Percentiles rank a stretch among this genome's conserved stretches.
phyloP scores from a whole-genome alignment of 2,888 invertebrate species.

The Patella caerulea region DNA sequence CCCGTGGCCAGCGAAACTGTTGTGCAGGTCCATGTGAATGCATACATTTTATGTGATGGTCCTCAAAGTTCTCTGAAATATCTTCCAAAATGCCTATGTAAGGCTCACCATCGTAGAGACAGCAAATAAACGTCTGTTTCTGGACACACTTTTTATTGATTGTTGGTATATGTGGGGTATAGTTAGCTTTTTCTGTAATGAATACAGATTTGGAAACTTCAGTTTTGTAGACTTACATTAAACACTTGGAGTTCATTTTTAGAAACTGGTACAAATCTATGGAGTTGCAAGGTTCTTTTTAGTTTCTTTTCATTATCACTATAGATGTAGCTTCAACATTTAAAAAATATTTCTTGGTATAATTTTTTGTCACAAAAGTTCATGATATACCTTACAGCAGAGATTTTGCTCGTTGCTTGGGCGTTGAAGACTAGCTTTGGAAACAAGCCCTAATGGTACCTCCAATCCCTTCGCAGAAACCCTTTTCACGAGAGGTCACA shows the following conservation, averaged over 20 bases:
- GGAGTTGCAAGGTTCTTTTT: background rate
- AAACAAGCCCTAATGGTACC: conserved; percentile 15
- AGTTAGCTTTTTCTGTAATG: no score
- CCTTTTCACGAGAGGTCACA: conserved; percentile 9
- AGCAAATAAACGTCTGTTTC: background rate
- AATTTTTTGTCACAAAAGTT: background rate
- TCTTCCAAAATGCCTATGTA: background rate
- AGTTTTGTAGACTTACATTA: background rate
- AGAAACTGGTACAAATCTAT: conserved; percentile 12
- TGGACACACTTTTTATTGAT: background rate
- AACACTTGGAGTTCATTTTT: background rate
- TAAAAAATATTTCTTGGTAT: conserved; percentile 9
- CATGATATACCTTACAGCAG: background rate
- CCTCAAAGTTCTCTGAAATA: conserved; percentile 8
- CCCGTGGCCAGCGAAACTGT: background rate
- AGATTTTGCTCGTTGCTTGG: background rate
- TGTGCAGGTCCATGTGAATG: background rate
- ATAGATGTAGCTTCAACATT: background rate
- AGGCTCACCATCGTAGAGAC: background rate
- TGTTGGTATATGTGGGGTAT: background rate
- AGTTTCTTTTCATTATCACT: background rate
- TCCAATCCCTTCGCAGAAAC: conserved; percentile 17
- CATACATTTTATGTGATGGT: background rate
- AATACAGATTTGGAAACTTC: background rate
- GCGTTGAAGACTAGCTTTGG: conserved; percentile 18